These are phyloP conservation scores for Patagioenas fasciata DNA, from an alignment of 2,113 vertebrate species.

Conservation along the genomic window DNA sequence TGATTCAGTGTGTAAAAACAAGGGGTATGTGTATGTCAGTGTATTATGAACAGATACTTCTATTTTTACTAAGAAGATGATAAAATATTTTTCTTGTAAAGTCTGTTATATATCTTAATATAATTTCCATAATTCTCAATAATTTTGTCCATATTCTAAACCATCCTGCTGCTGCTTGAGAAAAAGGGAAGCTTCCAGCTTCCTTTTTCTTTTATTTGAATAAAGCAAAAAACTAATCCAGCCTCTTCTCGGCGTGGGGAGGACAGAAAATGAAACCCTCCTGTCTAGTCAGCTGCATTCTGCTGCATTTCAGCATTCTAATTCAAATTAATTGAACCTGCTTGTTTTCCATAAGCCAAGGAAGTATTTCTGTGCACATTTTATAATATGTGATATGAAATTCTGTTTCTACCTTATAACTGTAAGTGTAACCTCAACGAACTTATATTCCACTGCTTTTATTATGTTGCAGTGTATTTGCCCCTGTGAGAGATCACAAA, in stretches of 20 bases:
- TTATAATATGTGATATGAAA: background rate
- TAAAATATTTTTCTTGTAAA: background rate
- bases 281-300: background rate
- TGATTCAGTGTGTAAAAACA: background rate
- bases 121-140: background rate
- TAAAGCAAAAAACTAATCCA: background rate
- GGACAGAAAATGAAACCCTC: background rate
- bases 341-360: background rate
- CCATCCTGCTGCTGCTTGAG: background rate
- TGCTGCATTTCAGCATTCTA: background rate
- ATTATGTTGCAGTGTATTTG: background rate
- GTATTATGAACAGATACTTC: background rate
- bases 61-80: background rate
- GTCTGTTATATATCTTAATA: background rate
- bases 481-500: background rate
- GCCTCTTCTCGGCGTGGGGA: background rate
- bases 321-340: background rate
- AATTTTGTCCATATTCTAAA: constrained; percentile 1
- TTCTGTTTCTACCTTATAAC: background rate
- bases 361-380: background rate
- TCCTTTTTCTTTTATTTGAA: background rate
- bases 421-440: background rate
- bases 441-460: background rate
- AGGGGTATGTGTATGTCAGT: background rate
- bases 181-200: constrained; percentile 6